Percentiles rank a stretch among this genome's conserved stretches.
These are phyloP conservation scores for Drosophila atripex DNA, from an alignment of 2,888 invertebrate species.

Conservation along the genomic window DNA sequence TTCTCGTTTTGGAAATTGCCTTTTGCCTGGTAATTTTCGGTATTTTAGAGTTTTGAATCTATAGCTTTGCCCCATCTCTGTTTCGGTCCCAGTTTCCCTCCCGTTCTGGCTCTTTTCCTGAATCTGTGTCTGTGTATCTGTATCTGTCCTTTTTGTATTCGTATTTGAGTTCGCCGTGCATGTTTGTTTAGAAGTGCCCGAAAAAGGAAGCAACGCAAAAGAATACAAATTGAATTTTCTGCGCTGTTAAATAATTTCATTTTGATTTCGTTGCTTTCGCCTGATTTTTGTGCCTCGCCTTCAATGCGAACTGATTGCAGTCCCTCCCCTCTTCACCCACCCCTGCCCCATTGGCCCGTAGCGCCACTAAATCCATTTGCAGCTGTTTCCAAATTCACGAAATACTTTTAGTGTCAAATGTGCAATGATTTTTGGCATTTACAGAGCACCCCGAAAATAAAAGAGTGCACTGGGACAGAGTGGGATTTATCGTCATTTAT, in stretches of 20 bases:
- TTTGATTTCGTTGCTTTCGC: constrained; percentile 51
- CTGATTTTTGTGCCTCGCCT: constrained; percentile 54
- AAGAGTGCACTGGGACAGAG: background rate
- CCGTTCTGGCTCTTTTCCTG: background rate
- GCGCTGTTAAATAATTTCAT: constrained; percentile 70
- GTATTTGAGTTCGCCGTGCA: constrained; percentile 4
- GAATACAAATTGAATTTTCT: constrained; percentile 66
- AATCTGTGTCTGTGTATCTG: background rate
- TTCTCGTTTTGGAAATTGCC: constrained; percentile 55
- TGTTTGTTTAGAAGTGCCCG: constrained; percentile 48
- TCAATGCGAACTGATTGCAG: constrained; percentile 69
- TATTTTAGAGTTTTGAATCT: constrained; percentile 48
- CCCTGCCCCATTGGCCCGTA: background rate
- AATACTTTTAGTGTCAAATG: constrained; percentile 54
- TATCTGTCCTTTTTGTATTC: constrained; percentile 31
- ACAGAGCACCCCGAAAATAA: constrained; percentile 14
- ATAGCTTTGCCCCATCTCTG: constrained; percentile 1
- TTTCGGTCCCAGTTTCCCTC: background rate
- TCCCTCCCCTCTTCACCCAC: background rate
- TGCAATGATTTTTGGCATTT: constrained; percentile 39
- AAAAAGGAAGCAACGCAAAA: constrained; percentile 7
- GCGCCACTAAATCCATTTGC: constrained; percentile 42
- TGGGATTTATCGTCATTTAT: constrained; percentile 16
- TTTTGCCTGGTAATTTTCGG: constrained; percentile 63
- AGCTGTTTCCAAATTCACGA: constrained; percentile 62